Conservation (phyloP, 2,113 vertebrate species). For the Colaptes auratus region DNA sequence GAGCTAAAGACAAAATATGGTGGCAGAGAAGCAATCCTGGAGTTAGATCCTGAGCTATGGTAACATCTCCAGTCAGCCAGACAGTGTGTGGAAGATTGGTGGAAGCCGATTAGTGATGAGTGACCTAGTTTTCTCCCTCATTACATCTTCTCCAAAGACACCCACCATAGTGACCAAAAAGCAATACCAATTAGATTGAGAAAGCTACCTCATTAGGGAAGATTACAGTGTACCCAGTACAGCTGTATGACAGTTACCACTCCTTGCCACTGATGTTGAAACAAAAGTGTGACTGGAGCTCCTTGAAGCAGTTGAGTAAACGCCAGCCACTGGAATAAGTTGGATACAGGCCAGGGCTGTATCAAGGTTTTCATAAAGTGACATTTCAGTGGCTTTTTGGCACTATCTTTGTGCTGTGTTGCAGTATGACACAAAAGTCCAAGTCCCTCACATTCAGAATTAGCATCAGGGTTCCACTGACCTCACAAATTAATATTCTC, state of each 20-base stretch:
- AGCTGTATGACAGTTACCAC: neutral
- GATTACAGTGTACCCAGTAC: neutral
- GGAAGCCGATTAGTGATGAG: neutral
- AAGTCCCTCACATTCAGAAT: neutral
- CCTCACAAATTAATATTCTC: rapidly evolving
- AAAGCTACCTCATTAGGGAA: neutral
- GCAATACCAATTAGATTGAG: neutral
- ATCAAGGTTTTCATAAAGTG: neutral
- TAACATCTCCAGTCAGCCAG: neutral
- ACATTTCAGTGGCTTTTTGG: rapidly evolving
- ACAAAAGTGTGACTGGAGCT: neutral
- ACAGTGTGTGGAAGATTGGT: neutral
- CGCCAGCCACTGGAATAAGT: neutral
- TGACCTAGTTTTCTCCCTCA: slow-evolving; percentile 33
- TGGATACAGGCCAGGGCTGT: neutral
- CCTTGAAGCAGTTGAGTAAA: neutral
- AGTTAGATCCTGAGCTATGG: neutral
- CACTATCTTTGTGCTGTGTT: neutral
- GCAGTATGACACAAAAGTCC: rapidly evolving
- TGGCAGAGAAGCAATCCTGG: neutral
- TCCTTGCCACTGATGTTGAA: neutral
- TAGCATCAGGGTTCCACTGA: neutral
- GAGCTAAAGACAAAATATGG: neutral
- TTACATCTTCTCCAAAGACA: slow-evolving; percentile 4
- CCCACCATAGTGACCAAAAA: neutral